phyloP scores from a whole-genome alignment of 2,113 vertebrate genomes.

The Stigmatopora nigra region DNA sequence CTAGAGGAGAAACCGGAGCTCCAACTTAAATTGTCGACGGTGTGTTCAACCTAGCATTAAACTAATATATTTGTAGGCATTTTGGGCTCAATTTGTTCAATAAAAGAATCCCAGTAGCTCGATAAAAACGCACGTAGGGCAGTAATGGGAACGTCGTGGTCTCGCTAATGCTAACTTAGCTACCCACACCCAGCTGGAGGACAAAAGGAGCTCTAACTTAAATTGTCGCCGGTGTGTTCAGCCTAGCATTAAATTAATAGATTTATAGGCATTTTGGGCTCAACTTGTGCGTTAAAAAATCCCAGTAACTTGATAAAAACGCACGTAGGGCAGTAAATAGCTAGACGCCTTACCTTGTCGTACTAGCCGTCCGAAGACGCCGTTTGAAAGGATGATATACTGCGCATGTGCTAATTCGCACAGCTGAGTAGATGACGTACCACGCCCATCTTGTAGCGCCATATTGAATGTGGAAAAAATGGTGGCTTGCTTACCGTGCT shows the following conservation, averaged over 20 bases:
- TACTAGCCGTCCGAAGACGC: conserved; percentile 69
- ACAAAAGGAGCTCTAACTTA: background rate
- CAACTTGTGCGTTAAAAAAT: fast-evolving
- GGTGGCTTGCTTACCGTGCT: background rate
- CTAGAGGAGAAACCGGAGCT: background rate
- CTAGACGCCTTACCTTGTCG: conserved; percentile 61
- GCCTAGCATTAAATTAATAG: fast-evolving
- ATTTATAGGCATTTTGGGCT: background rate
- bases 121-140: background rate
- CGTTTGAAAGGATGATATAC: background rate
- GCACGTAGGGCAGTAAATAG: background rate
- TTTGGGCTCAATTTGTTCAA: fast-evolving
- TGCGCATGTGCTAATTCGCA: conserved; percentile 65
- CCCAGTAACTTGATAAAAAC: fast-evolving
- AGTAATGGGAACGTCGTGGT: background rate
- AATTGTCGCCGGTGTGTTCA: fast-evolving
- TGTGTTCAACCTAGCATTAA: fast-evolving
- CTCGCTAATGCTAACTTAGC: too few relatives aligned
- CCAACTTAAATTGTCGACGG: fast-evolving
- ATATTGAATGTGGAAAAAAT: background rate
- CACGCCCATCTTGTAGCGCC: conserved; percentile 22
- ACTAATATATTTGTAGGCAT: background rate
- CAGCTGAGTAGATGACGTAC: background rate
- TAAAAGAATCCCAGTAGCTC: fast-evolving
- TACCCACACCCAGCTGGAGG: conserved; percentile 36